Conservation (phyloP, 2,888 invertebrate species). For the Allophyes oxyacanthae region DNA sequence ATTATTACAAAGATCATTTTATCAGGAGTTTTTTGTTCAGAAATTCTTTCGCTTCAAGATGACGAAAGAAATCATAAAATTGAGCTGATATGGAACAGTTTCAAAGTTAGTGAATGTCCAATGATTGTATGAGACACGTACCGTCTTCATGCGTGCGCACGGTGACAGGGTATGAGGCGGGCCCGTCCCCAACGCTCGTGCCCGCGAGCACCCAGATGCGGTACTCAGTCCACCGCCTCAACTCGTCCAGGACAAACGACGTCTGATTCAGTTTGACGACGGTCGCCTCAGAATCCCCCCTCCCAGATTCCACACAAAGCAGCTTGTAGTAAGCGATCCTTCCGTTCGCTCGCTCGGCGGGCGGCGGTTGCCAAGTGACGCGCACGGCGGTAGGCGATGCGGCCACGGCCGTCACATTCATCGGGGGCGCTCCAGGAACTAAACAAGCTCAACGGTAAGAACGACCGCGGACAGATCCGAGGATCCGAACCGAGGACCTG, state of each 20-base stretch:
- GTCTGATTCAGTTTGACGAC: slow-evolving; percentile 94
- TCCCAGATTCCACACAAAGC: slow-evolving; percentile 95
- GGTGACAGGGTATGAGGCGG: slow-evolving; percentile 96
- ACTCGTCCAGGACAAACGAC: slow-evolving; percentile 95
- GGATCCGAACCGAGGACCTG: slow-evolving; percentile 65
- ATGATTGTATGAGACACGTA: slow-evolving; percentile 91
- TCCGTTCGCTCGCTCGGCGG: slow-evolving; percentile 96
- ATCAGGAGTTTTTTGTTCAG: slow-evolving; percentile 33
- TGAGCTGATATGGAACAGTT: slow-evolving; percentile 54
- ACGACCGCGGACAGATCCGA: slow-evolving; percentile 46
- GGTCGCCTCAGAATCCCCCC: slow-evolving; percentile 95
- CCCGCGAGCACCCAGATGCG: slow-evolving; percentile 99
- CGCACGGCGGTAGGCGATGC: slow-evolving; percentile 96
- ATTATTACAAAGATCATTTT: slow-evolving; percentile 46
- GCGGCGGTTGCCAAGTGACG: slow-evolving; percentile 98
- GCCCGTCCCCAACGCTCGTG: slow-evolving; percentile 98
- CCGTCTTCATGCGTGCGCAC: slow-evolving; percentile 99
- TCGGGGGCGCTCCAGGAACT: slow-evolving; percentile 99
- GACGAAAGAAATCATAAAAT: slow-evolving; percentile 61
- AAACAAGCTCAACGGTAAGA: slow-evolving; percentile 79
- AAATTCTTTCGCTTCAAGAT: slow-evolving; percentile 18
- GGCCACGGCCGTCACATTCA: slow-evolving; percentile 96
- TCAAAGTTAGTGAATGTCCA: slow-evolving; percentile 37
- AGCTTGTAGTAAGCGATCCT: slow-evolving; percentile 98
- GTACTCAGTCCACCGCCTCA: slow-evolving; percentile 98